phyloP scores from a whole-genome alignment of 1,140 invertebrate species.

The Formica exsecta region DNA sequence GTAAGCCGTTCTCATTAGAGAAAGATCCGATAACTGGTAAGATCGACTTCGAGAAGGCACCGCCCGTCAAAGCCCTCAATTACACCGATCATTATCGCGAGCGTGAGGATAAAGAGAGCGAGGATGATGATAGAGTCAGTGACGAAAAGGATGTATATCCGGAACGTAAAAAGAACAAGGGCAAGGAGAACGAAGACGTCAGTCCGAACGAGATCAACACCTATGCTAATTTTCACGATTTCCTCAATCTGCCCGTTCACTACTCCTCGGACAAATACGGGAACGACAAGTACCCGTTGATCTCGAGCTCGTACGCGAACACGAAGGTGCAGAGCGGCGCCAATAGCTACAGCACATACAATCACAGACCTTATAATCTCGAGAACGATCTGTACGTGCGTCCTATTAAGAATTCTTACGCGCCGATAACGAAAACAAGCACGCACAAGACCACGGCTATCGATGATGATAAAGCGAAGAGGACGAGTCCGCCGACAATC shows the following conservation, averaged over 20 bases:
- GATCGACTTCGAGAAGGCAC: constrained; percentile 87
- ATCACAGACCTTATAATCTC: constrained; percentile 88
- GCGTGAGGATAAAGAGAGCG: constrained; percentile 78
- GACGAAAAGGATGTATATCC: constrained; percentile 47
- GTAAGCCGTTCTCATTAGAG: constrained; percentile 90
- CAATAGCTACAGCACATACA: constrained; percentile 88
- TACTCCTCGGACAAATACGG: constrained; percentile 90
- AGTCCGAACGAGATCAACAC: constrained; percentile 87
- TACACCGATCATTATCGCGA: constrained; percentile 86
- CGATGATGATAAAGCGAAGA: constrained; percentile 72
- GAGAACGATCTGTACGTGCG: constrained; percentile 75
- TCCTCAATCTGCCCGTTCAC: constrained; percentile 90
- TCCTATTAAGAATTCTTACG: constrained; percentile 59
- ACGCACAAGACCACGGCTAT: constrained; percentile 75
- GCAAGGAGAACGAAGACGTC: constrained; percentile 83
- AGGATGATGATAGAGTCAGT: constrained; percentile 65
- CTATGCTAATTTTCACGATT: constrained; percentile 89
- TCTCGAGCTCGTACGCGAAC: constrained; percentile 91
- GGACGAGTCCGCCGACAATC: constrained; percentile 54
- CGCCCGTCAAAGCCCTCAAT: constrained; percentile 83
- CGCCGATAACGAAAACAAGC: constrained; percentile 39
- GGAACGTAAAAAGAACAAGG: constrained; percentile 80
- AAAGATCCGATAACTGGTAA: constrained; percentile 90
- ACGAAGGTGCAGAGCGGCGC: constrained; percentile 90
- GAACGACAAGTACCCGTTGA: constrained; percentile 88